Evolutionary conservation across 2,113 vertebrate species (phyloP), one percentile per base, ranked within the genome.

Genomic region (Hydrolagus affinis): DNA sequence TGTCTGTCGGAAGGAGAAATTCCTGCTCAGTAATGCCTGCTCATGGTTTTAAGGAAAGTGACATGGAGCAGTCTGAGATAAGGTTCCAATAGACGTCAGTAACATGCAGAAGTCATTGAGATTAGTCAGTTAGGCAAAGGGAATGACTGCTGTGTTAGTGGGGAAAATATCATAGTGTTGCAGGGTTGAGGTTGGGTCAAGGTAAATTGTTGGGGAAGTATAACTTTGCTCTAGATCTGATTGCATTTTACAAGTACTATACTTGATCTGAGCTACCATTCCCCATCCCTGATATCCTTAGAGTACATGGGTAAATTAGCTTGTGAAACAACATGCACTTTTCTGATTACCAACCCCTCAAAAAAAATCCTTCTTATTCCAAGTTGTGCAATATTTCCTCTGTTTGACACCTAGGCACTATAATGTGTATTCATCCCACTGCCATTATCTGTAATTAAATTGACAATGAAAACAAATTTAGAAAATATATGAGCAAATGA

Each of bases 111-210:
- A 23, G 44, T 77, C 23, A 77, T 11, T 77, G 56, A 28, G 75
- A 11, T 28, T 25, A 62, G 6, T 80, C 21, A 32, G 28, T 32
- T 12, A 77, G 23, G 25, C 77, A n/a, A 60, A n/a, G 44, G 23
- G 44, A 32, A 23, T 77, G 21, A 57, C 56, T 77, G 56, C 44
- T 59, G 21, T 23, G 56, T 7, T 9, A 59, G 23, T n/a, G 21
- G 56, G 8, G 12, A 59, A n/a, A 12, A 23, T 12, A 44, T 23
- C 9, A 64, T 89, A 87, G 75, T 69, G 86, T 88, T 91, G 77
- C 0, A 23, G 88, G 90, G 86, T 92, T 86, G 44, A 76, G 88
- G 68, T 91, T 89, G 90, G 14, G 8, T 66, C 0, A 78, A 60
- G 44, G n/a, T 44, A 56, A 11, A 78, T 11, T 25, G 15, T 19